Conservation (phyloP, 2,888 invertebrate species). For the Physocephala rufipes region DNA sequence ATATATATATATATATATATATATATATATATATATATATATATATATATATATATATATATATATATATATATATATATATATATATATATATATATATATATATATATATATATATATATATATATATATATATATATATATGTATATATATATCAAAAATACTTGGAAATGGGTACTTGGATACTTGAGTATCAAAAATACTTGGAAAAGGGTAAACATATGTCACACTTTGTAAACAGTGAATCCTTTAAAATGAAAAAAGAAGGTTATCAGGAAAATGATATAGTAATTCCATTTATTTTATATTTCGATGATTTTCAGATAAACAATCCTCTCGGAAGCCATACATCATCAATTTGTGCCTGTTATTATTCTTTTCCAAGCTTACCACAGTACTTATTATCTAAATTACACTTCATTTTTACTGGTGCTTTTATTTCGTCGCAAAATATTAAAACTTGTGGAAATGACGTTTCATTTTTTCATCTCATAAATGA, state of each 20-base stretch:
- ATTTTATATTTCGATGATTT: conserved; percentile 9
- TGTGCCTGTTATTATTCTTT: conserved; percentile 14
- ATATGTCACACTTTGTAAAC: background rate
- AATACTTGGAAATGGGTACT: too few species aligned
- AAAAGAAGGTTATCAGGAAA: background rate
- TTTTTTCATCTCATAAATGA: conserved; percentile 13
- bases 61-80: too few species aligned
- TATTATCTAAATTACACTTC: conserved; percentile 6
- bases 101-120: too few species aligned
- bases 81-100: too few species aligned
- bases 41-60: too few species aligned
- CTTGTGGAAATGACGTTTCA: conserved; percentile 6
- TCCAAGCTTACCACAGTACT: conserved; percentile 15
- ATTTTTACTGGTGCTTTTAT: conserved; percentile 13
- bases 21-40: too few species aligned
- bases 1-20: too few species aligned
- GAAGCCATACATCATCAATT: conserved; percentile 13
- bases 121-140: too few species aligned
- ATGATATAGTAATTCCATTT: background rate
- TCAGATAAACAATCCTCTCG: conserved; percentile 8
- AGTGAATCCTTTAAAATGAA: background rate
- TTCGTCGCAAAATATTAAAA: conserved; percentile 9
- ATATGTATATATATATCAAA: too few species aligned
- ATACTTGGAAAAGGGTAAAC: background rate
- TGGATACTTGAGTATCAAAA: background rate